Percentiles rank a stretch among this genome's conserved stretches.
Conservation (phyloP, 1,140 invertebrate genomes). For the Parapsyche elsis region DNA sequence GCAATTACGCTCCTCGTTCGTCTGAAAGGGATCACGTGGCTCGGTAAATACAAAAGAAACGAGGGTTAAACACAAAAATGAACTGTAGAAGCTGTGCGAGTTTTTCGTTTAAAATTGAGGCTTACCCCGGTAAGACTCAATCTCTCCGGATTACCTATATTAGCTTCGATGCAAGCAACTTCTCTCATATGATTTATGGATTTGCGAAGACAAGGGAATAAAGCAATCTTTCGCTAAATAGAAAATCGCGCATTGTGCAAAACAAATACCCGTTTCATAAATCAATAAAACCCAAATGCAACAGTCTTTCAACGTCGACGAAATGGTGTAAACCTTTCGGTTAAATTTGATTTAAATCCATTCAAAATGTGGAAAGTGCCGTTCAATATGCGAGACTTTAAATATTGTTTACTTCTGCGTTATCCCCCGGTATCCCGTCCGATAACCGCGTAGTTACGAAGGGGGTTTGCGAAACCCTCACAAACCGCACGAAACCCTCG, state of each 20-base stretch:
- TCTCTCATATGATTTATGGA: conserved; percentile 56
- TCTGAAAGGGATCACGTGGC: conserved; percentile 45
- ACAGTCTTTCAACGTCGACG: too few relatives aligned
- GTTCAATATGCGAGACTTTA: too few relatives aligned
- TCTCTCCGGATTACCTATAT: conserved; percentile 55
- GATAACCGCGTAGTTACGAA: neutral
- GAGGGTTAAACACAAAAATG: conserved; percentile 28
- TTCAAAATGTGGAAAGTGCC: too few relatives aligned
- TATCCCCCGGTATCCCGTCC: too few relatives aligned
- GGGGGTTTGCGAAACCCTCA: conserved; percentile 8
- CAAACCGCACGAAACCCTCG: conserved; percentile 18
- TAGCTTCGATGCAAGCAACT: conserved; percentile 49
- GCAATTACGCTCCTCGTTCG: conserved; percentile 49
- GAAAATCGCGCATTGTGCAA: conserved; percentile 17
- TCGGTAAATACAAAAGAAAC: conserved; percentile 51
- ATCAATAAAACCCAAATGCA: too few relatives aligned
- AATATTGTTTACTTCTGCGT: too few relatives aligned
- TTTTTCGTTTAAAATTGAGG: conserved; percentile 50
- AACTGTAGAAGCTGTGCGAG: neutral
- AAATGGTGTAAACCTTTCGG: too few relatives aligned
- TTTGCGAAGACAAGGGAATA: conserved; percentile 47
- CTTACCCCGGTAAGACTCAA: conserved; percentile 55
- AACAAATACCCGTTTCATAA: neutral
- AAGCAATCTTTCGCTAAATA: conserved; percentile 29
- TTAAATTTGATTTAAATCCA: too few relatives aligned